These are phyloP conservation scores for Numenius arquata DNA, from an alignment of 2,113 vertebrate species.

Conservation along the genomic window DNA sequence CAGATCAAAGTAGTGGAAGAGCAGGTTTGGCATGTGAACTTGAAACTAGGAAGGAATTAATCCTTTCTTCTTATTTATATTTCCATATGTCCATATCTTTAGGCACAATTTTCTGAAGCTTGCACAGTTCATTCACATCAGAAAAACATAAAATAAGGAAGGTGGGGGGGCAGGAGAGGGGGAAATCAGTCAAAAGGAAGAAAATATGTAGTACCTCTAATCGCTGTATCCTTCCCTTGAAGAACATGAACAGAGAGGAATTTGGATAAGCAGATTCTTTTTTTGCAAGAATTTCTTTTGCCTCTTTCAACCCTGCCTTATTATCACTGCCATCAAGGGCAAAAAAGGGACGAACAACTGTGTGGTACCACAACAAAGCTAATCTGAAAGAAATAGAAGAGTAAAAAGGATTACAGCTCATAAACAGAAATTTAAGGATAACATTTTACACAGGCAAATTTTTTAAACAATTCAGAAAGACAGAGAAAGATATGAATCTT, in stretches of 20 bases:
- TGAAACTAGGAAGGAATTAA: not conserved
- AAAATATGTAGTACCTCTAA: slow-evolving; percentile 83
- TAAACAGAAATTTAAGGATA: not conserved
- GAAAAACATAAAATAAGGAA: not conserved
- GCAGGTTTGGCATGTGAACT: not conserved
- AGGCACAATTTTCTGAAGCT: not conserved
- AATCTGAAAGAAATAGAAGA: slow-evolving; percentile 75
- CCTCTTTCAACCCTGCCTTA: slow-evolving; percentile 88
- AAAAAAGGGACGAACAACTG: slow-evolving; percentile 96
- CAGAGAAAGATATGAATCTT: not conserved
- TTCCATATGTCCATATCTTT: not conserved
- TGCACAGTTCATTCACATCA: not conserved
- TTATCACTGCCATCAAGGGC: slow-evolving; percentile 94
- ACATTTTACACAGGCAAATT: not conserved
- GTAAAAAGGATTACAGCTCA: slow-evolving; percentile 22
- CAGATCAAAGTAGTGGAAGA: not conserved
- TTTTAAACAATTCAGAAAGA: not conserved
- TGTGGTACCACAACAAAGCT: slow-evolving; percentile 97
- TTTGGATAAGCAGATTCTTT: slow-evolving; percentile 96
- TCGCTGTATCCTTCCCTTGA: slow-evolving; percentile 95
- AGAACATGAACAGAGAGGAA: slow-evolving; percentile 99
- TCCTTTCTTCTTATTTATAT: not conserved
- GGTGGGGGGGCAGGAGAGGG: no score
- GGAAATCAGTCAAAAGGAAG: not conserved
- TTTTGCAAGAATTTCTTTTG: slow-evolving; percentile 92